phyloP scores from a whole-genome alignment of 2,113 vertebrate species.

The Dicaeum eximium region DNA sequence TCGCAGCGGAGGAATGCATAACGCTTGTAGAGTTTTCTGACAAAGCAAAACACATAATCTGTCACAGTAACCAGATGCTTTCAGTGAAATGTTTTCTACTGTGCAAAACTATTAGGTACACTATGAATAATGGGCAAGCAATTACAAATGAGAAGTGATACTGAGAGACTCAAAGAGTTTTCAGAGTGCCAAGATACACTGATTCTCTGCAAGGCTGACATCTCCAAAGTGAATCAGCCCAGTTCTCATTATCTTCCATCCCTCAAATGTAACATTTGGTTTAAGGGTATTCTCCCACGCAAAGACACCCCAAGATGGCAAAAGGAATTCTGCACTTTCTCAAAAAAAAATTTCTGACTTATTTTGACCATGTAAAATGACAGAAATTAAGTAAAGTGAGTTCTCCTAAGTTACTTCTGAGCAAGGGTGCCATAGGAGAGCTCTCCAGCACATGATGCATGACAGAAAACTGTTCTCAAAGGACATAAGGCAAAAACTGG shows the following conservation, averaged over 20 bases:
- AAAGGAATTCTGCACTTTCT: neutral
- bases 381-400: neutral
- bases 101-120: neutral
- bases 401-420: rapidly evolving
- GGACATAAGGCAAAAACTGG: neutral
- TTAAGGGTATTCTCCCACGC: neutral
- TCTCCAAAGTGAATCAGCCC: neutral
- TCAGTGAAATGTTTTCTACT: neutral
- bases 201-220: neutral
- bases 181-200: neutral
- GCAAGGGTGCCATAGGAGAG: neutral
- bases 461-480: neutral
- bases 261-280: neutral
- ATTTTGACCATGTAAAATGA: neutral
- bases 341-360: neutral
- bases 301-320: neutral
- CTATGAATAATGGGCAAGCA: neutral
- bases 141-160: neutral
- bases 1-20: constrained; percentile 97
- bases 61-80: constrained; percentile 26
- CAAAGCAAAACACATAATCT: constrained; percentile 41
- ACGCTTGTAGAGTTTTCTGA: constrained; percentile 95
- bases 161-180: neutral
- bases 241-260: neutral
- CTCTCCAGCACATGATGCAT: neutral